A percentile compares a stretch with the other conserved stretches of the same genome.
Evolutionary conservation across 2,888 invertebrate genomes (phyloP).

Genomic region (Macrosoma leucophasiata): DNA sequence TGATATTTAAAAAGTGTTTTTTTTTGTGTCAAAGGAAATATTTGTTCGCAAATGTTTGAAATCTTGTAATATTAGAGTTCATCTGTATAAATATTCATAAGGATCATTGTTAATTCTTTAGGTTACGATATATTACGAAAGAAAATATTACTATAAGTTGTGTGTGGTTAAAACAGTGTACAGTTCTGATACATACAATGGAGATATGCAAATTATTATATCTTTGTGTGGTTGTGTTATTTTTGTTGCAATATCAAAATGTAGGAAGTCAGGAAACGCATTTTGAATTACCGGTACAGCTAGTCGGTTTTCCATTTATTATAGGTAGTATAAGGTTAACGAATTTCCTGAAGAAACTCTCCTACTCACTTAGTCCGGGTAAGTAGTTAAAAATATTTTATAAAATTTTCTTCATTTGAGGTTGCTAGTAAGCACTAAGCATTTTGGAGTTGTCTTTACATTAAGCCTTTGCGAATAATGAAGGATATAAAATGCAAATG

Average conservation of each 20-base stretch:
- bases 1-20: constrained; percentile 1
- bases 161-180: constrained; percentile 1
- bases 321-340: constrained; percentile 85
- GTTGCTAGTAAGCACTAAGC: too few species aligned
- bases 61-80: too few species aligned
- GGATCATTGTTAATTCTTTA: too few species aligned
- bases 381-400: constrained; percentile 55
- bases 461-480: too few species aligned
- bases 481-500: too few species aligned
- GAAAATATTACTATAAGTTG: constrained; percentile 1
- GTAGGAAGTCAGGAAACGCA: constrained; percentile 52
- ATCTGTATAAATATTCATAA: too few species aligned
- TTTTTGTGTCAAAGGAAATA: too few species aligned
- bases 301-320: constrained; percentile 89
- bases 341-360: constrained; percentile 88
- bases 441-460: too few species aligned
- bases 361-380: constrained; percentile 88
- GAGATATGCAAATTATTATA: constrained; percentile 9
- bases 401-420: too few species aligned
- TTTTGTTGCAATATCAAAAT: constrained; percentile 12
- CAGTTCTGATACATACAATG: constrained; percentile 5
- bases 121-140: constrained; percentile 8
- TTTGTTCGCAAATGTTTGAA: too few species aligned
- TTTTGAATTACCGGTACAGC: constrained; percentile 87
- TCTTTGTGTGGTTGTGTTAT: constrained; percentile 12